These are phyloP conservation scores for Drosophila pullipes DNA, from an alignment of 2,888 invertebrate genomes.

Conservation along the genomic window DNA sequence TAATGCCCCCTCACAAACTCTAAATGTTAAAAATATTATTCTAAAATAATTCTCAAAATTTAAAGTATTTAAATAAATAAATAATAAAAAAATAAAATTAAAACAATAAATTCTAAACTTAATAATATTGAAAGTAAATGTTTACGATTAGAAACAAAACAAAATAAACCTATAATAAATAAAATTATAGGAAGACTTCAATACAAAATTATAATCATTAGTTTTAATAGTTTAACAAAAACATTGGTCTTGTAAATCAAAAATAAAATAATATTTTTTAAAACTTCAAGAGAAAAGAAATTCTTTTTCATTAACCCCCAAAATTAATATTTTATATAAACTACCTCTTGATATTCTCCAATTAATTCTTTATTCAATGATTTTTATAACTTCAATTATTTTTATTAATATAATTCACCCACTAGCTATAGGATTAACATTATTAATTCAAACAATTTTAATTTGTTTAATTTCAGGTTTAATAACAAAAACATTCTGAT, in stretches of 20 bases:
- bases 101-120: conserved; percentile 88
- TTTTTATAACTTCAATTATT: conserved; percentile 42
- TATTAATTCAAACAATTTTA: conserved; percentile 86
- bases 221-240: conserved; percentile 89
- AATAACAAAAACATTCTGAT: conserved; percentile 87
- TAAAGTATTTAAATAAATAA: conserved; percentile 86
- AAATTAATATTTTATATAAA: conserved; percentile 90
- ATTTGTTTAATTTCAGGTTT: conserved; percentile 86
- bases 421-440: conserved; percentile 86
- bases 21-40: conserved; percentile 88
- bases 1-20: conserved; percentile 89
- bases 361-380: conserved; percentile 61
- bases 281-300: conserved; percentile 87
- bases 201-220: conserved; percentile 86
- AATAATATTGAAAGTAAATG: conserved; percentile 88
- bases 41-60: conserved; percentile 87
- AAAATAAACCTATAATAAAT: conserved; percentile 86
- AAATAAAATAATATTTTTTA: conserved; percentile 87
- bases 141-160: conserved; percentile 87
- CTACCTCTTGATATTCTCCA: conserved; percentile 87
- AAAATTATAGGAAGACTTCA: conserved; percentile 86
- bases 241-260: conserved; percentile 90
- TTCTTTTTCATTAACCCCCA: conserved; percentile 89
- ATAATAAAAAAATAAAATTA: conserved; percentile 87
- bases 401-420: conserved; percentile 86